A percentile compares a stretch with the other conserved stretches of the same genome.
Evolutionary conservation across 2,888 invertebrate genomes (phyloP).

Genomic region (Steinernema carpocapsae): DNA sequence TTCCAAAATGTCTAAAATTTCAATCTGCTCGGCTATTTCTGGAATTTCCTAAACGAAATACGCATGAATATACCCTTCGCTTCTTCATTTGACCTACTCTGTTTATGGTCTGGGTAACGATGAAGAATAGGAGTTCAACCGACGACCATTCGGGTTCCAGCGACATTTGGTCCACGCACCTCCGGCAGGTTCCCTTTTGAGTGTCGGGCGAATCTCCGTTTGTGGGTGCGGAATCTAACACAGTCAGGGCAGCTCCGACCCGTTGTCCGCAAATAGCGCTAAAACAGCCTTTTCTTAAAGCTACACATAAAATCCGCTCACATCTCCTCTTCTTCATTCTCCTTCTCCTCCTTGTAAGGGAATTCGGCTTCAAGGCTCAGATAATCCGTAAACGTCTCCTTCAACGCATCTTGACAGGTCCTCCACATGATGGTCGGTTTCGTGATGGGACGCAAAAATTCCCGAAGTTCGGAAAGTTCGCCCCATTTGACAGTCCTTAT

Average conservation of each 20-base stretch:
- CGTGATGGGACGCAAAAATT: too few relatives aligned
- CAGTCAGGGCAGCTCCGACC: background rate
- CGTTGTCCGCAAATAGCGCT: too few relatives aligned
- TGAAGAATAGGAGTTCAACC: constrained; percentile 36
- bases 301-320: too few relatives aligned
- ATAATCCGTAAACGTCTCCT: too few relatives aligned
- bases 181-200: background rate
- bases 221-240: background rate
- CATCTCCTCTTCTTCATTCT: too few relatives aligned
- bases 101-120: constrained; percentile 30
- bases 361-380: too few relatives aligned
- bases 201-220: background rate
- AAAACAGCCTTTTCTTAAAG: too few relatives aligned
- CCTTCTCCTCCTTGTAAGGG: too few relatives aligned
- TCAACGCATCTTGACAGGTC: too few relatives aligned
- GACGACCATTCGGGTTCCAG: constrained; percentile 14
- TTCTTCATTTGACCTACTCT: too few relatives aligned
- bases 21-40: background rate
- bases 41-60: constrained; percentile 22
- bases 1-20: constrained; percentile 4
- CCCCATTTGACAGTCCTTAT: constrained; percentile 29
- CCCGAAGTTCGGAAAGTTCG: background rate
- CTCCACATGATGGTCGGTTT: too few relatives aligned
- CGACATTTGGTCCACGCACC: background rate
- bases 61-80: background rate